phyloP scores from a whole-genome alignment of 2,113 vertebrate genomes.

The Isurus oxyrinchus region DNA sequence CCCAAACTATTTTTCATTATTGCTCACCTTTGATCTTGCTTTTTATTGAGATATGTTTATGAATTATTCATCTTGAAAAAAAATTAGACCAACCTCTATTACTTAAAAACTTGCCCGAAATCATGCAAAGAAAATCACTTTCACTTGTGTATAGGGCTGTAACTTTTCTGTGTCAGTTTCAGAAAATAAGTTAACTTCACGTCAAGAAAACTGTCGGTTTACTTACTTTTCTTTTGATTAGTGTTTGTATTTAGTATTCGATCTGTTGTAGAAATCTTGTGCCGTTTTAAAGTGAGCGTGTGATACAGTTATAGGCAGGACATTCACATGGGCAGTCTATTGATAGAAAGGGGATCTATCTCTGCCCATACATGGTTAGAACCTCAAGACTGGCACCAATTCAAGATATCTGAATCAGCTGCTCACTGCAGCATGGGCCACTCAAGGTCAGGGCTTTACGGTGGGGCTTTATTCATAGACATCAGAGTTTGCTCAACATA shows the following conservation, averaged over 20 bases:
- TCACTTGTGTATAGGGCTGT: conserved; percentile 18
- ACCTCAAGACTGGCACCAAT: not conserved
- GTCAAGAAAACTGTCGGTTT: conserved; percentile 27
- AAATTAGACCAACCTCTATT: not conserved
- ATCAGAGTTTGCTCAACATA: not conserved
- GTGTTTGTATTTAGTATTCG: conserved; percentile 28
- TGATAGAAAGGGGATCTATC: conserved; percentile 21
- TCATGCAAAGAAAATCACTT: conserved; percentile 19
- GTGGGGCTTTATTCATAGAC: not conserved
- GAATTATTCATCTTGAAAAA: conserved; percentile 27
- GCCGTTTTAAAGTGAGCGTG: conserved; percentile 6
- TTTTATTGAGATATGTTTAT: conserved; percentile 32
- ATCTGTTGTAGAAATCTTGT: conserved; percentile 34
- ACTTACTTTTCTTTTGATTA: conserved; percentile 32
- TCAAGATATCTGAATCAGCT: conserved; percentile 20
- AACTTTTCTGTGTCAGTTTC: conserved; percentile 31
- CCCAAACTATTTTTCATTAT: conserved; percentile 22
- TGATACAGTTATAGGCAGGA: conserved; percentile 30
- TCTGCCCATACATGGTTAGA: conserved; percentile 9
- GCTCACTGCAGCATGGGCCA: not conserved
- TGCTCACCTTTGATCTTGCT: conserved; percentile 1
- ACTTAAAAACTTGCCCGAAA: conserved; percentile 15
- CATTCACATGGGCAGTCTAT: conserved; percentile 8
- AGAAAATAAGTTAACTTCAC: conserved; percentile 29
- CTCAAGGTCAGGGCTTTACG: not conserved